Conservation (phyloP, 2,113 vertebrate species). For the Platycercus adscitus region DNA sequence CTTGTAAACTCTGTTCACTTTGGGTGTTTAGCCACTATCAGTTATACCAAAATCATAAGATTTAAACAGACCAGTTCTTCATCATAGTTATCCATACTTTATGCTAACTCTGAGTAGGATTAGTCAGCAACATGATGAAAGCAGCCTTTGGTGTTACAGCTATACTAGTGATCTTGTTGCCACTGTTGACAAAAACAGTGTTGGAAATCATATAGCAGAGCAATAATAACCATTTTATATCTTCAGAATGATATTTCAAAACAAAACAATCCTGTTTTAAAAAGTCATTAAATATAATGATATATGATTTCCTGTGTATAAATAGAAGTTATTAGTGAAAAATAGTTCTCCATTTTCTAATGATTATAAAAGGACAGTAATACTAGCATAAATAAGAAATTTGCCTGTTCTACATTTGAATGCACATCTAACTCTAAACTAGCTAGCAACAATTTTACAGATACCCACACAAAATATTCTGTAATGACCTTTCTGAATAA, state of each 20-base stretch:
- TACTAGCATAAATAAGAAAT: neutral
- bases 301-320: neutral
- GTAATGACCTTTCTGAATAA: slow-evolving; percentile 76
- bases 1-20: neutral
- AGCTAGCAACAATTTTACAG: slow-evolving; percentile 15
- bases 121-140: neutral
- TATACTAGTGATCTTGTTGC: neutral
- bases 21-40: neutral
- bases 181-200: neutral
- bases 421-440: neutral
- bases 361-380: neutral
- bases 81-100: neutral
- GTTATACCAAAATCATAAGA: neutral
- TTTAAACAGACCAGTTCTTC: neutral
- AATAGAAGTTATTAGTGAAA: neutral
- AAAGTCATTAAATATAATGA: neutral
- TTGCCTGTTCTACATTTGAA: neutral
- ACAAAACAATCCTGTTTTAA: neutral
- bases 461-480: slow-evolving; percentile 49
- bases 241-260: neutral
- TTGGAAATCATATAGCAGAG: neutral
- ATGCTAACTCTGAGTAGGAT: neutral
- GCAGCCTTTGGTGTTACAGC: neutral
- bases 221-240: neutral
- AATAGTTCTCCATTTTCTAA: neutral